Conservation (phyloP, 2,113 vertebrate genomes). For the Brienomyrus longianalis region DNA sequence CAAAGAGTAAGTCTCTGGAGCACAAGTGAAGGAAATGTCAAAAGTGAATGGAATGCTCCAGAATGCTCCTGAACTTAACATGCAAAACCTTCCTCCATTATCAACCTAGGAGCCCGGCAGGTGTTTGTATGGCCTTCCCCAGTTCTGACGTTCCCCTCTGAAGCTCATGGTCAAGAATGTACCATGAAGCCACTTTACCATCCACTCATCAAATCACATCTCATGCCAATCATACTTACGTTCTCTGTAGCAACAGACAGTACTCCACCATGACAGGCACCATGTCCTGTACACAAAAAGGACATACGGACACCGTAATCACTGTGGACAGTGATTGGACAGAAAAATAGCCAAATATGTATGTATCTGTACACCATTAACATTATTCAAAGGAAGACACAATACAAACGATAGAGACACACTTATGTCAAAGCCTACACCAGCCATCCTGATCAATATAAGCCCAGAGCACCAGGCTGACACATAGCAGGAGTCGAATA, state of each 20-base stretch:
- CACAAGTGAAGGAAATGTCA: not conserved
- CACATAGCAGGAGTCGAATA: not conserved
- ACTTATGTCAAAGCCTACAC: not conserved
- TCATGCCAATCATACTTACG: slow-evolving; percentile 64
- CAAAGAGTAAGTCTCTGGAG: slow-evolving; percentile 83
- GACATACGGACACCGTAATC: not conserved
- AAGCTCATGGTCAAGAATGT: not conserved
- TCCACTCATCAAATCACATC: not conserved
- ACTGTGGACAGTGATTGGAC: not conserved
- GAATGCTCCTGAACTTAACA: not conserved
- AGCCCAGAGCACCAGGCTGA: not conserved
- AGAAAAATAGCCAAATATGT: not conserved
- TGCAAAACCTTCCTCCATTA: not conserved
- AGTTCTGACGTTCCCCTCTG: not conserved
- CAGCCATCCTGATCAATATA: not conserved
- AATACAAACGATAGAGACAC: not conserved
- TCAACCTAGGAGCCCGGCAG: not conserved
- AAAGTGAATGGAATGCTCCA: not conserved
- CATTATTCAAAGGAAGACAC: not conserved
- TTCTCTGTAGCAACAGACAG: slow-evolving; percentile 80
- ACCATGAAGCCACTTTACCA: not conserved
- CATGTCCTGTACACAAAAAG: slow-evolving; percentile 64
- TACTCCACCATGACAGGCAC: slow-evolving; percentile 90
- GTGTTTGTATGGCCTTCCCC: not conserved
- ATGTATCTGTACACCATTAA: not conserved